A percentile compares a stretch with the other conserved stretches of the same genome.
Evolutionary conservation across 2,888 invertebrate genomes (phyloP).

Genomic region (Drosophila meridiana): DNA sequence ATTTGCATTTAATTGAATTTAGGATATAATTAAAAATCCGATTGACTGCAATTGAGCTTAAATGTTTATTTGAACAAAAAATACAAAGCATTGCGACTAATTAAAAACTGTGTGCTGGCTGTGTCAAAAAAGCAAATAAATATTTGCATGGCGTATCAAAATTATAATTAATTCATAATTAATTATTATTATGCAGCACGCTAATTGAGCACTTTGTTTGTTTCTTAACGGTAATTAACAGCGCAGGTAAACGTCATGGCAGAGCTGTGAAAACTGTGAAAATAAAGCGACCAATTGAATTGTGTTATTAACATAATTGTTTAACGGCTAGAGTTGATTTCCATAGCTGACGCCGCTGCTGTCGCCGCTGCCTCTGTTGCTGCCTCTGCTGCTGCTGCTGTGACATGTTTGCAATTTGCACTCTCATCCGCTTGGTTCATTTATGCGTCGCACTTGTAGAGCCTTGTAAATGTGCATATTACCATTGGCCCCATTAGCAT

Average conservation of each 20-base stretch:
- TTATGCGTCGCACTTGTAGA: conserved; percentile 50
- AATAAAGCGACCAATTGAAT: conserved; percentile 25
- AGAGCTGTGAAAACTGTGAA: neutral
- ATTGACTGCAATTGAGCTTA: conserved; percentile 11
- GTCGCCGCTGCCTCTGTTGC: neutral
- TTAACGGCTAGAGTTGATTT: conserved; percentile 17
- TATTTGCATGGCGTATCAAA: neutral
- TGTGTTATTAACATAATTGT: conserved; percentile 33
- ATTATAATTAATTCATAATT: conserved; percentile 16
- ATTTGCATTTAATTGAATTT: conserved; percentile 32
- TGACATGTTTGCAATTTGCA: conserved; percentile 61
- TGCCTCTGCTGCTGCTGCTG: neutral
- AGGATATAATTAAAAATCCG: conserved; percentile 28
- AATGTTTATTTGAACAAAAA: conserved; percentile 5
- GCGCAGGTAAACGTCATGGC: conserved; percentile 10
- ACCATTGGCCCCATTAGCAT: conserved; percentile 46
- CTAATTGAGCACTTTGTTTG: conserved; percentile 3
- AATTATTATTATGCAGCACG: conserved; percentile 1
- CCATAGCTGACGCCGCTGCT: neutral
- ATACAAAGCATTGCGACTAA: neutral
- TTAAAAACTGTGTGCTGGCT: neutral
- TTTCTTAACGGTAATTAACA: neutral
- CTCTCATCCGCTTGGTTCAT: conserved; percentile 59
- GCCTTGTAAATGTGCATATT: conserved; percentile 64
- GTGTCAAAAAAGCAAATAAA: conserved; percentile 1